These are phyloP conservation scores for Byasa hedistus DNA, from an alignment of 2,888 invertebrate genomes.

Conservation along the genomic window DNA sequence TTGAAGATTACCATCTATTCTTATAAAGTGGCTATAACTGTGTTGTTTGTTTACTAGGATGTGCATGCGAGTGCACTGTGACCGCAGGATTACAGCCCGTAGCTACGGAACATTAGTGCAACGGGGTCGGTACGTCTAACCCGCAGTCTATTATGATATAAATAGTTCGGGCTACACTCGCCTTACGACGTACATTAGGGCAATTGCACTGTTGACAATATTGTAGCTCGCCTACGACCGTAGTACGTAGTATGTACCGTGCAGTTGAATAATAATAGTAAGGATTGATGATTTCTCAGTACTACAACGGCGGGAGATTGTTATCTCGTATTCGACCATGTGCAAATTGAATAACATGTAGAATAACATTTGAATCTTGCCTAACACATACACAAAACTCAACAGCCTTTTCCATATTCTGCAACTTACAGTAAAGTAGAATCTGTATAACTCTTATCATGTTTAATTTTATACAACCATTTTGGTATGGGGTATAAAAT, in stretches of 20 bases:
- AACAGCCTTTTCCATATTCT: no score
- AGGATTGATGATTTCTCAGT: slow-evolving; percentile 7
- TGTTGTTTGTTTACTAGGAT: slow-evolving; percentile 45
- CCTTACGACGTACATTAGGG: slow-evolving; percentile 34
- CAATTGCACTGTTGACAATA: slow-evolving; percentile 42
- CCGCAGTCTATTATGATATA: slow-evolving; percentile 31
- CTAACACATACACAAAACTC: no score
- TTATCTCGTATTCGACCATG: background rate
- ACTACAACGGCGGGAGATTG: background rate
- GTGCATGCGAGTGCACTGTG: slow-evolving; percentile 42
- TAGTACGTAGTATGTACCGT: slow-evolving; percentile 23
- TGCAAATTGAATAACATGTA: background rate
- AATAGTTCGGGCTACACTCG: slow-evolving; percentile 24
- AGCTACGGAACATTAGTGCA: slow-evolving; percentile 53
- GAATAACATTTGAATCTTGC: background rate
- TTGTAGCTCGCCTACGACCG: slow-evolving; percentile 33
- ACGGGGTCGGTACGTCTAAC: slow-evolving; percentile 56
- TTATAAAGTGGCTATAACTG: slow-evolving; percentile 31
- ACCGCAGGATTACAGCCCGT: slow-evolving; percentile 44
- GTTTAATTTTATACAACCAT: no score
- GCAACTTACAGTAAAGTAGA: no score
- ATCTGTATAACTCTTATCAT: no score
- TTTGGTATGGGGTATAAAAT: no score
- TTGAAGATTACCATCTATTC: slow-evolving; percentile 26
- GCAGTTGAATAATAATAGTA: slow-evolving; percentile 13